Percentiles rank a stretch among this genome's conserved stretches.
phyloP scores from a whole-genome alignment of 2,888 invertebrate genomes.

The Eilema caniola region DNA sequence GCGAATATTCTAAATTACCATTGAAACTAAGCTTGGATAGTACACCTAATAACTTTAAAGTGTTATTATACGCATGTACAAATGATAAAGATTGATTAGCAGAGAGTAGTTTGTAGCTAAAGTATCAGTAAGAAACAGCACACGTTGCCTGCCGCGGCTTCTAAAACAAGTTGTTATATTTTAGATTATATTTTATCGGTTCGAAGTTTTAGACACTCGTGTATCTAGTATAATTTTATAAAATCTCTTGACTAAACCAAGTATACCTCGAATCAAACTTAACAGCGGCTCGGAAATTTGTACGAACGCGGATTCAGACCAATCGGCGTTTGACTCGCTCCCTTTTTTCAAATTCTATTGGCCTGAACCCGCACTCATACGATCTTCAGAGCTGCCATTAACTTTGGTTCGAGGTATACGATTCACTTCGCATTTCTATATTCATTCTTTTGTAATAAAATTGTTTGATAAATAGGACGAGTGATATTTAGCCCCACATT shows the following conservation, averaged over 20 bases:
- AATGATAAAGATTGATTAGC: conserved; percentile 80
- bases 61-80: conserved; percentile 83
- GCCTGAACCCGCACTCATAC: too few relatives aligned
- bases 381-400: too few relatives aligned
- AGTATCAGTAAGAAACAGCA: conserved; percentile 58
- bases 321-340: too few relatives aligned
- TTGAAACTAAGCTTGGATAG: conserved; percentile 69
- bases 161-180: conserved; percentile 79
- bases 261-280: too few relatives aligned
- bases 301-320: too few relatives aligned
- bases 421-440: conserved; percentile 49
- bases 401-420: too few relatives aligned
- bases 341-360: too few relatives aligned
- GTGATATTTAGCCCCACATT: conserved; percentile 61
- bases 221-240: conserved; percentile 73
- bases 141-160: conserved; percentile 64
- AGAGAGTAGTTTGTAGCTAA: conserved; percentile 73
- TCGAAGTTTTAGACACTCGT: conserved; percentile 73
- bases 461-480: conserved; percentile 51
- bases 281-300: too few relatives aligned
- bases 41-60: conserved; percentile 74
- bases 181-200: conserved; percentile 82
- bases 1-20: conserved; percentile 76
- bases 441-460: conserved; percentile 43
- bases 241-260: conserved; percentile 65